These are phyloP conservation scores for Aspidiotus destructor DNA, from an alignment of 2,888 invertebrate species.

Conservation along the genomic window DNA sequence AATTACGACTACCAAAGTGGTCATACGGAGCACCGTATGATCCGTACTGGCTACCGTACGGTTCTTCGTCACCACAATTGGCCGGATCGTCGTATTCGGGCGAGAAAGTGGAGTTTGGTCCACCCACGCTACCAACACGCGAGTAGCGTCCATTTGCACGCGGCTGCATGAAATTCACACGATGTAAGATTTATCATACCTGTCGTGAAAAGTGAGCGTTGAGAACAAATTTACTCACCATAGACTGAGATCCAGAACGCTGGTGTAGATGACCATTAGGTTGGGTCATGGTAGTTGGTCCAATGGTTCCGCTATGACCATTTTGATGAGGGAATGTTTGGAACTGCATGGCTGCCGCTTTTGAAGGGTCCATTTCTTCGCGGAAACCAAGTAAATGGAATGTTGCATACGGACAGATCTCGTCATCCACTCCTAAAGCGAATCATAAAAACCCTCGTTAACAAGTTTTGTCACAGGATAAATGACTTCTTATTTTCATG, in stretches of 20 bases:
- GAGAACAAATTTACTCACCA: slow-evolving; percentile 47
- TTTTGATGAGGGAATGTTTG: slow-evolving; percentile 69
- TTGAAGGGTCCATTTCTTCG: slow-evolving; percentile 88
- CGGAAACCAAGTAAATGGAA: slow-evolving; percentile 92
- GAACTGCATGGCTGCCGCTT: slow-evolving; percentile 67
- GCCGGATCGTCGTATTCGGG: slow-evolving; percentile 91
- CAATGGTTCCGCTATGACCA: slow-evolving; percentile 70
- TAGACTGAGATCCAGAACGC: slow-evolving; percentile 79
- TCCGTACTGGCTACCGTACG: slow-evolving; percentile 77
- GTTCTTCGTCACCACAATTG: slow-evolving; percentile 84
- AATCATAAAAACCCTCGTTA: neutral
- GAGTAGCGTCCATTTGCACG: slow-evolving; percentile 54
- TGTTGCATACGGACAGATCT: slow-evolving; percentile 93
- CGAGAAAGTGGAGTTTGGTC: slow-evolving; percentile 46
- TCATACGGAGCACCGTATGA: slow-evolving; percentile 77
- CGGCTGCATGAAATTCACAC: slow-evolving; percentile 39
- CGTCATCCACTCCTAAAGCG: slow-evolving; percentile 69
- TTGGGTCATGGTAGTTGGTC: slow-evolving; percentile 56
- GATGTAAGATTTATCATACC: neutral
- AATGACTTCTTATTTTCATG: neutral
- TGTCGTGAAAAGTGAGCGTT: too few species aligned
- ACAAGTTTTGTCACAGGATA: slow-evolving; percentile 1
- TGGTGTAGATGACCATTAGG: slow-evolving; percentile 66
- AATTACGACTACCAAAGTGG: slow-evolving; percentile 68
- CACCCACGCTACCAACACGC: slow-evolving; percentile 67